Base-by-base conservation (phyloP, 2,113 vertebrate species). In the Corythornis cristatus region DNA sequence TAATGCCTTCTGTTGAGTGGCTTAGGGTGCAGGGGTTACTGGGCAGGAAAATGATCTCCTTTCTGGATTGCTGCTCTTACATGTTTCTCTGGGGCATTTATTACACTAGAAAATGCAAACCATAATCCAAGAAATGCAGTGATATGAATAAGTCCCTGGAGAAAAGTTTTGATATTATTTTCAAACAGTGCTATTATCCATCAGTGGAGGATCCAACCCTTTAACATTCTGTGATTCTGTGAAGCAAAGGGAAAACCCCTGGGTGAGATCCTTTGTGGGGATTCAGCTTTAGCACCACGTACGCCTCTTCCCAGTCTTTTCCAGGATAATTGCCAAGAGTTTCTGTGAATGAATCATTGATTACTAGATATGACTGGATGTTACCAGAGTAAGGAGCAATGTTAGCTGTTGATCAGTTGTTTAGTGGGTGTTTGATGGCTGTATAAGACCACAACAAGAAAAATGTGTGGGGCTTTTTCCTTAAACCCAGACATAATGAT, bases 21-120 rank as follows among this genome's bases (percentile, higher is more conserved):
- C 4, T 93, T 42, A 84, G 77, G 19, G 68, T 48, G 35, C n/a
- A 83, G 29, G n/a, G 83, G 73, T 94, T 91, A 77, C 23, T 54
- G 78, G 62, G 31, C n/a, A 82, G 45, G 74, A 95, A 93, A 85
- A 95, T 29, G 56, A 78, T 16, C 26, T 88, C 66, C 50, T 90
- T 8, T 83, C 60, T 62, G 74, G 60, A 81, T 45, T 66, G 37
- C 53, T 70, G 57, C 54, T 71, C 46, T 82, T 16, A 53, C 28
- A 15, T 82, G 25, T 93, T 91, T 72, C 75, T 92, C 66, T 83
- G 54, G 64, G 43, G 48, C 70, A 77, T n/a, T 88, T 86, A 57
- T 4, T 46, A 54, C 23, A 66, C 25, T 42, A 64, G 60, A 82
- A 89, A 93, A 71, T 78, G n/a, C 22, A 72, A 83, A 61, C 35